These are phyloP conservation scores for Carassius gibelio DNA, from an alignment of 2,113 vertebrate species.

Conservation along the genomic window DNA sequence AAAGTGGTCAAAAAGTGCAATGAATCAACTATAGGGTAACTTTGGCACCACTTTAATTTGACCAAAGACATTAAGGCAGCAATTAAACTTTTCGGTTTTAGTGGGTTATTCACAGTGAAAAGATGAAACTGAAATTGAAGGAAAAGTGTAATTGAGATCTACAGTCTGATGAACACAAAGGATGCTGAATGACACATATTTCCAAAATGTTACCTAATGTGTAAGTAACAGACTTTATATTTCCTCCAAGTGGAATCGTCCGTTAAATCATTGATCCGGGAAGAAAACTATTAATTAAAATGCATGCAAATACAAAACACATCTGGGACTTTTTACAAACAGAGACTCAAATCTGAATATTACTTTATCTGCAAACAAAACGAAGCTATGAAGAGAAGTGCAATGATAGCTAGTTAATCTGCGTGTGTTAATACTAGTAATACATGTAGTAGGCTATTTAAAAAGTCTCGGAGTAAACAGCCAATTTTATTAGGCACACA, in stretches of 20 bases:
- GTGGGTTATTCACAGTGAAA: not conserved
- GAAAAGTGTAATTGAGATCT: not conserved
- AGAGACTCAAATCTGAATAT: not conserved
- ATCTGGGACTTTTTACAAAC: not conserved
- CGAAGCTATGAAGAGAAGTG: not conserved
- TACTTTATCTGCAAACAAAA: conserved; percentile 4
- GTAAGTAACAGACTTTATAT: not conserved
- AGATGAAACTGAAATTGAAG: not conserved
- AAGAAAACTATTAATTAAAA: not conserved
- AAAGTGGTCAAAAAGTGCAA: conserved; percentile 19
- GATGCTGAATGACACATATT: not conserved
- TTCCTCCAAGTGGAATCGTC: not conserved
- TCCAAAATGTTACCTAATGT: not conserved
- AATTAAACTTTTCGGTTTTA: not conserved
- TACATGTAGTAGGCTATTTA: not conserved
- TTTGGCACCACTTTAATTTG: conserved; percentile 10
- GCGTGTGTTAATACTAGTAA: not conserved
- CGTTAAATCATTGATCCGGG: not conserved
- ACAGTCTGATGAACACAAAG: not conserved
- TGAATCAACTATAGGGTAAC: not conserved
- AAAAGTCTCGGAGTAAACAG: not conserved
- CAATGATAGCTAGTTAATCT: not conserved
- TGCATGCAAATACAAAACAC: conserved; percentile 15
- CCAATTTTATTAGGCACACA: not conserved
- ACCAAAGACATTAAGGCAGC: not conserved